A percentile compares a stretch with the other conserved stretches of the same genome.
Evolutionary conservation across 2,113 vertebrate genomes (phyloP).

Genomic region (Gavia stellata): DNA sequence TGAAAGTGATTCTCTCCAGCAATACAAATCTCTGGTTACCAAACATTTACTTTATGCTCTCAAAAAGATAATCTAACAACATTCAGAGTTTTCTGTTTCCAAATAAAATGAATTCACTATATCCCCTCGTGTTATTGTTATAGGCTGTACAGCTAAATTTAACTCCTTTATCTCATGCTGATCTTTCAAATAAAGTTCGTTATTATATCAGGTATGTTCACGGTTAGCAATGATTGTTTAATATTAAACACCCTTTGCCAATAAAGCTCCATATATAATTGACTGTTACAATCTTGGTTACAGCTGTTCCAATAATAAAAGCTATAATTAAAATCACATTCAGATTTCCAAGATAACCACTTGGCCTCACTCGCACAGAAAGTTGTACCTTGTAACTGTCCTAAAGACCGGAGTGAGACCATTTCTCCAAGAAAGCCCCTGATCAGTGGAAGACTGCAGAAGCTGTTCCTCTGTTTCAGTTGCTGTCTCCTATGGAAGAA

Average conservation of each 20-base stretch:
- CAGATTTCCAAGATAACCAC: slow-evolving; percentile 12
- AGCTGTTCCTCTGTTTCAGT: neutral
- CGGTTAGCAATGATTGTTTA: slow-evolving; percentile 64
- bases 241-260: slow-evolving; percentile 59
- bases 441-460: neutral
- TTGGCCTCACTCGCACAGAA: neutral
- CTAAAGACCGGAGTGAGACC: neutral
- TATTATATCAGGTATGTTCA: slow-evolving; percentile 70
- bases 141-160: slow-evolving; percentile 55
- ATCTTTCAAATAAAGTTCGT: slow-evolving; percentile 59
- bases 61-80: slow-evolving; percentile 66
- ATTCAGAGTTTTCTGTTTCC: slow-evolving; percentile 63
- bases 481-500: neutral
- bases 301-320: slow-evolving; percentile 49
- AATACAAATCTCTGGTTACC: slow-evolving; percentile 66
- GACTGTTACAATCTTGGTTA: slow-evolving; percentile 47
- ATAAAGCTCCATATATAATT: slow-evolving; percentile 45
- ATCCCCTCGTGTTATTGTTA: slow-evolving; percentile 48
- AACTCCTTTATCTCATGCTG: slow-evolving; percentile 62
- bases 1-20: slow-evolving; percentile 60
- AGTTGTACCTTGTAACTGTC: neutral
- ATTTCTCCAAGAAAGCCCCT: neutral
- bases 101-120: slow-evolving; percentile 56
- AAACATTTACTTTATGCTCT: slow-evolving; percentile 63
- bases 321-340: slow-evolving; percentile 59